These are phyloP conservation scores for Strigamia transsilvanica DNA, from an alignment of 2,888 invertebrate genomes.

Conservation along the genomic window DNA sequence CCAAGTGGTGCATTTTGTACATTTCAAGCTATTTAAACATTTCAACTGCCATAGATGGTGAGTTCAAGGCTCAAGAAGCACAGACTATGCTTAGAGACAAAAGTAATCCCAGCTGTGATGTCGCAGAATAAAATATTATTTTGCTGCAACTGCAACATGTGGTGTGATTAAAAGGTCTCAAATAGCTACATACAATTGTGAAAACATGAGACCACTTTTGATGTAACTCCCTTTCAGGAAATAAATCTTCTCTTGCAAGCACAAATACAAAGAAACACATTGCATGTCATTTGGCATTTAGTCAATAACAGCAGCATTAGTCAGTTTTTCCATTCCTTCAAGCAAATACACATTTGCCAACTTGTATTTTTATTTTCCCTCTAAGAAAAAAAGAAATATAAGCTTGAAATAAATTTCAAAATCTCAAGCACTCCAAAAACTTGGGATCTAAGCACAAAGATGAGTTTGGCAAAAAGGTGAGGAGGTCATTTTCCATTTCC, in stretches of 20 bases:
- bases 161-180: not conserved
- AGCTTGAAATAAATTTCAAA: not conserved
- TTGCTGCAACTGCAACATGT: not conserved
- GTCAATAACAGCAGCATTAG: slow-evolving; percentile 20
- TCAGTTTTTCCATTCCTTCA: not conserved
- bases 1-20: too few relatives aligned
- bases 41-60: too few relatives aligned
- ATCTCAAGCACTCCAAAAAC: not conserved
- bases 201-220: slow-evolving; percentile 5
- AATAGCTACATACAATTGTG: not conserved
- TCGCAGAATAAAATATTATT: too few relatives aligned
- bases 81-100: too few relatives aligned
- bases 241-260: not conserved
- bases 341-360: not conserved
- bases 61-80: too few relatives aligned
- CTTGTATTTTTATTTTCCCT: not conserved
- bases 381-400: not conserved
- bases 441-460: slow-evolving; percentile 12
- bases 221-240: not conserved
- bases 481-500: slow-evolving; percentile 14
- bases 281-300: slow-evolving; percentile 16
- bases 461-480: slow-evolving; percentile 10
- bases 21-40: too few relatives aligned
- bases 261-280: not conserved
- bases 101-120: too few relatives aligned